Conservation (phyloP, 30 jellyfish, hydroid and myxozoan genomes). For the Turritopsis rubra region DNA sequence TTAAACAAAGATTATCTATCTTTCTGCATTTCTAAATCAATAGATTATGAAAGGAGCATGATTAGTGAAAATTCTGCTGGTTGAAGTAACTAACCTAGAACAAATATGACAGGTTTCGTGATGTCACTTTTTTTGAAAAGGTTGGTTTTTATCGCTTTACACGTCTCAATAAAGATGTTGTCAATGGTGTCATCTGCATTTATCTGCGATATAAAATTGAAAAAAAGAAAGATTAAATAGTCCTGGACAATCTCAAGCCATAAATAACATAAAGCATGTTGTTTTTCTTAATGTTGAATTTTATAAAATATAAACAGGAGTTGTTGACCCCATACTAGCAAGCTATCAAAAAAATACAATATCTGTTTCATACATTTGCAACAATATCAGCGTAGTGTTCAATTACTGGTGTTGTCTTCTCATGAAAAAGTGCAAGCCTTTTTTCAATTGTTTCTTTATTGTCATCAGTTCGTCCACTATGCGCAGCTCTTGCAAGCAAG, state of each 20-base stretch:
- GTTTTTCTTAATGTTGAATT: too few relatives aligned
- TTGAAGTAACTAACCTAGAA: slow-evolving; percentile 55
- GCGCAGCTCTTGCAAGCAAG: slow-evolving; percentile 57
- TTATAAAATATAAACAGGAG: too few relatives aligned
- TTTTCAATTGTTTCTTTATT: slow-evolving; percentile 70
- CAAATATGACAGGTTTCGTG: slow-evolving; percentile 56
- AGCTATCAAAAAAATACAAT: too few relatives aligned
- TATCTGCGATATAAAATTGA: neutral
- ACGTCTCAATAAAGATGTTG: slow-evolving; percentile 25
- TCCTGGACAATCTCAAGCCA: too few relatives aligned
- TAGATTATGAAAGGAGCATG: too few relatives aligned
- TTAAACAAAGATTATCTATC: too few relatives aligned
- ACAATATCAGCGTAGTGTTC: slow-evolving; percentile 54
- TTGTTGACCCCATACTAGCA: neutral
- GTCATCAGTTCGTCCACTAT: slow-evolving; percentile 86
- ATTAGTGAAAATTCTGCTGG: too few relatives aligned
- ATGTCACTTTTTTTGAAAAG: slow-evolving; percentile 7
- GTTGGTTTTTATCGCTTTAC: slow-evolving; percentile 20
- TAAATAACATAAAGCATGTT: too few relatives aligned
- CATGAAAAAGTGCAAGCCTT: slow-evolving; percentile 68
- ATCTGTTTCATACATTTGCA: slow-evolving; percentile 35
- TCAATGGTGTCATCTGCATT: slow-evolving; percentile 34
- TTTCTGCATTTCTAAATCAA: too few relatives aligned
- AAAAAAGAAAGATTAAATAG: neutral
- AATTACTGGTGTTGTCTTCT: slow-evolving; percentile 65